A percentile compares a stretch with the other conserved stretches of the same genome.
These are phyloP conservation scores for Lissonota sp. DNA, from an alignment of 2,888 invertebrate species.

Conservation along the genomic window DNA sequence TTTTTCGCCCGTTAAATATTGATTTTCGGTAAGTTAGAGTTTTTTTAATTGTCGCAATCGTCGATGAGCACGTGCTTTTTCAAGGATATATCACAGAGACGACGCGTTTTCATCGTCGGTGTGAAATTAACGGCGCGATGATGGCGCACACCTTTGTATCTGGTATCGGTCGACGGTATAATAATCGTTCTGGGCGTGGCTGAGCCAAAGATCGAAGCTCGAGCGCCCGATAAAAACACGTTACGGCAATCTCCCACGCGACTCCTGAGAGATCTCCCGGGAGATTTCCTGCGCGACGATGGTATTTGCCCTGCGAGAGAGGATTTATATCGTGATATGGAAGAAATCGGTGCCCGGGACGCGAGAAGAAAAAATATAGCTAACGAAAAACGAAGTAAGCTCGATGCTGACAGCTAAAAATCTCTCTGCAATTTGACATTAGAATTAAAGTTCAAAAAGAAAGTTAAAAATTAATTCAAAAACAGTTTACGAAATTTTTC, in stretches of 20 bases:
- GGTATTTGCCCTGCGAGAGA: slow-evolving; percentile 62
- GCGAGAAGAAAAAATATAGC: slow-evolving; percentile 41
- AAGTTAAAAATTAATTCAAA: background rate
- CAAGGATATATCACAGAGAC: slow-evolving; percentile 7
- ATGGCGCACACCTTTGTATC: slow-evolving; percentile 28
- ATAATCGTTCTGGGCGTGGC: slow-evolving; percentile 56
- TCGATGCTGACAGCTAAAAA: slow-evolving; percentile 16
- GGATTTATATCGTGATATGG: slow-evolving; percentile 63
- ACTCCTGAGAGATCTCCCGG: background rate
- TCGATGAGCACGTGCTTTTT: background rate
- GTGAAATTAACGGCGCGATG: slow-evolving; percentile 41
- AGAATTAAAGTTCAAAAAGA: background rate
- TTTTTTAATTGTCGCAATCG: background rate
- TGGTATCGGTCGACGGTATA: slow-evolving; percentile 34
- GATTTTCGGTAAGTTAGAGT: slow-evolving; percentile 6
- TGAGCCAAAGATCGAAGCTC: slow-evolving; percentile 51
- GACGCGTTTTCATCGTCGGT: slow-evolving; percentile 22
- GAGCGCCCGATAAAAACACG: slow-evolving; percentile 46
- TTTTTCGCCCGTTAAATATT: background rate
- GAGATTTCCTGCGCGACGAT: slow-evolving; percentile 61
- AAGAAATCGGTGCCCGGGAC: slow-evolving; percentile 42
- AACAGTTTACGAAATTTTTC: background rate
- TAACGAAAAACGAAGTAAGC: slow-evolving; percentile 57
- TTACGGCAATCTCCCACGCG: slow-evolving; percentile 79
- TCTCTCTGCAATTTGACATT: slow-evolving; percentile 5